Base-by-base conservation (phyloP, 2,797 vertebrate species). In the Neosilurus mollespiculum region DNA sequence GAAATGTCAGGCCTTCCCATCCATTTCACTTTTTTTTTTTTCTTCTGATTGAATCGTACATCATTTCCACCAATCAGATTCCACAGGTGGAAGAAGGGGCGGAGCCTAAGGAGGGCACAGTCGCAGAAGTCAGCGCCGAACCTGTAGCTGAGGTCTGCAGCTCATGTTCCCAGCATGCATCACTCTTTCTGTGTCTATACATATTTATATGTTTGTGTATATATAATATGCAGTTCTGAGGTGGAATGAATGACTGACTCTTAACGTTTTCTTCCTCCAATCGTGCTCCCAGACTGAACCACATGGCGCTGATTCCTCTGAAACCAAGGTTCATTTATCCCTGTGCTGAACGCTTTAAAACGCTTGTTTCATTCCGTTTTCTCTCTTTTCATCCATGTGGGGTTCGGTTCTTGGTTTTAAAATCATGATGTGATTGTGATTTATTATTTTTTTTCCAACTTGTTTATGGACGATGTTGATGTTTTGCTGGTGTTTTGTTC, bases 131-230 rank as follows among this genome's bases (percentile, higher is more conserved):
- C 67, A 43, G 78, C 77, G 85, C 88, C 88, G 89, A 92, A 85
- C 84, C 91, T 69, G 88, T 89, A 87, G 83, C 86, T 65, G 93
- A 97, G 96, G 96, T 96, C 95, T 95, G 96, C 97, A 95, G 96
- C 96, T 93, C 93, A 91, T 70, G 66, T 88, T 86, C 87, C 90
- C 87, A 90, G 88, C 89, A 92, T 93, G 86, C 88, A 88, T 87
- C 87, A 73, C 34, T 88, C 80, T 85, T 62, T 72, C 11, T 81
- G 0, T 65, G n/a, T 65, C 7, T 22, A 6, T 22, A 1, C 26
- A 8, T 65, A 11, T 16, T 11, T 65, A 11, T 65, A 12, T 65
- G 0, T 76, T 10, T 56, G 6, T 56, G 22, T 59, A 2, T 43
- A 4, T 78, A 49, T 15, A 64, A 24, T 49, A 10, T 62, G n/a